Conservation (phyloP, 2,113 vertebrate species). For the Marcusenius ussheri region DNA sequence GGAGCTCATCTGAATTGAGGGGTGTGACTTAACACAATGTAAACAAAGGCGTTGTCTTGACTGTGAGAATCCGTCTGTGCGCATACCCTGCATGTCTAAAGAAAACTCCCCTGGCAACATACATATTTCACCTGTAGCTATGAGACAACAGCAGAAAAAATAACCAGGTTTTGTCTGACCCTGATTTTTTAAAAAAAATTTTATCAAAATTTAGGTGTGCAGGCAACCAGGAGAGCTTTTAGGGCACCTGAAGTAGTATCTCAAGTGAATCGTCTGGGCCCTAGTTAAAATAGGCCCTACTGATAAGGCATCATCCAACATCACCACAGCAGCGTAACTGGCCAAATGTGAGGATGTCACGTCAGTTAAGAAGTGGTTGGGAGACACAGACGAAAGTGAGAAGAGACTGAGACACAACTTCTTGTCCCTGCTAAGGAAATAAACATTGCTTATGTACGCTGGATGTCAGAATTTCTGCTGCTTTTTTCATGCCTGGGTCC, state of each 20-base stretch:
- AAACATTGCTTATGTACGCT: not conserved
- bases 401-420: not conserved
- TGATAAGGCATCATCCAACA: constrained; percentile 29
- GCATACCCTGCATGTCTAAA: not conserved
- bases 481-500: not conserved
- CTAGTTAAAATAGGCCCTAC: constrained; percentile 38
- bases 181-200: constrained; percentile 19
- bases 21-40: constrained; percentile 56
- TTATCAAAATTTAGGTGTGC: constrained; percentile 30
- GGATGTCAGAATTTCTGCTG: not conserved
- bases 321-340: constrained; percentile 37
- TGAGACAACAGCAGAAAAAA: constrained; percentile 14
- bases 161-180: constrained; percentile 27
- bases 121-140: constrained; percentile 7
- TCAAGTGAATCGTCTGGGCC: constrained; percentile 30
- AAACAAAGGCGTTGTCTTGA: constrained; percentile 61
- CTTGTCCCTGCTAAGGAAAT: not conserved
- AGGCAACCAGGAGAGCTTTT: constrained; percentile 36
- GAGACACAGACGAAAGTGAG: constrained; percentile 19
- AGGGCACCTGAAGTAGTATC: constrained; percentile 25
- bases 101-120: not conserved
- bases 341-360: constrained; percentile 38
- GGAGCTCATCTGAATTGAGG: constrained; percentile 49
- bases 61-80: constrained; percentile 37
- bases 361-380: not conserved